A percentile compares a stretch with the other conserved stretches of the same genome.
Evolutionary conservation across 2,797 vertebrate species (phyloP).

Genomic region (Centroberyx gerrardi): DNA sequence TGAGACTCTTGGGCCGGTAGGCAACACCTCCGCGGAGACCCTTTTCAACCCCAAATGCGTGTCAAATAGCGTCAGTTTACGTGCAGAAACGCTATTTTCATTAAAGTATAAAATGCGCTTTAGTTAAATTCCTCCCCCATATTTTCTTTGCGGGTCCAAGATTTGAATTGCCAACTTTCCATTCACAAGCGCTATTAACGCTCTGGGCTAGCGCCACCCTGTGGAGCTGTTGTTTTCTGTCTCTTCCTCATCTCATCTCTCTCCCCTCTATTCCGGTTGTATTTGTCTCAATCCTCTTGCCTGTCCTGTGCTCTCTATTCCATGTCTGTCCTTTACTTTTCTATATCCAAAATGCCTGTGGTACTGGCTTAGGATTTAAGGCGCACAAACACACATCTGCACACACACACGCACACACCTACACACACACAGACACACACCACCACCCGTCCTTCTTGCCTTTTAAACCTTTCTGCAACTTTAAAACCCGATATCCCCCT

Average conservation of each 20-base stretch:
- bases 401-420: conserved; percentile 23
- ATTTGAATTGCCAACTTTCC: neutral
- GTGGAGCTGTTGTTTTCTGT: conserved; percentile 4
- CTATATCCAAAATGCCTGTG: conserved; percentile 32
- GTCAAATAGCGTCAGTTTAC: too few relatives aligned
- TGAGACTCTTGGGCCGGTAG: too few relatives aligned
- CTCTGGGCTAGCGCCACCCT: neutral
- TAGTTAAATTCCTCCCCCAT: too few relatives aligned
- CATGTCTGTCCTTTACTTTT: conserved; percentile 42
- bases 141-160: too few relatives aligned
- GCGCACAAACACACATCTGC: conserved; percentile 23
- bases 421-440: conserved; percentile 11
- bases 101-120: too few relatives aligned
- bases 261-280: conserved; percentile 1
- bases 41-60: too few relatives aligned
- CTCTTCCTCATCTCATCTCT: neutral
- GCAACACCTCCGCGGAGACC: too few relatives aligned
- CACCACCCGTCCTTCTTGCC: conserved; percentile 1
- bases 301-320: conserved; percentile 23
- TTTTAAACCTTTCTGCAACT: conserved; percentile 34
- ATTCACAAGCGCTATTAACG: neutral
- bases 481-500: conserved; percentile 50
- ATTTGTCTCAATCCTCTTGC: conserved; percentile 22
- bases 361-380: conserved; percentile 31
- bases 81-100: too few relatives aligned